Evolutionary conservation across 2,888 invertebrate genomes (phyloP).

Genomic region (Labia minor): DNA sequence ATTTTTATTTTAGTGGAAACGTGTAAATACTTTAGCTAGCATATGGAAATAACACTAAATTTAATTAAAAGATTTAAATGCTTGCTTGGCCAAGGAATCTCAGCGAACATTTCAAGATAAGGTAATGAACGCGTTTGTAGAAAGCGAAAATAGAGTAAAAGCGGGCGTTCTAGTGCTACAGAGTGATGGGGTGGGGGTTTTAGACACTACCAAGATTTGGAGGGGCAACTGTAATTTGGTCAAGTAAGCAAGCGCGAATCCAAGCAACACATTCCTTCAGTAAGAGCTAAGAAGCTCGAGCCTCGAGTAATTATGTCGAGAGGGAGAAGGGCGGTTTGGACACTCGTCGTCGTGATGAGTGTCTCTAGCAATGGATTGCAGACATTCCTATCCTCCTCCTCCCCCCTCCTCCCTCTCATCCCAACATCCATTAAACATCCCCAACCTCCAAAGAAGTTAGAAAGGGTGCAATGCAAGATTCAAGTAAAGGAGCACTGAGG

Average conservation of each 20-base stretch:
- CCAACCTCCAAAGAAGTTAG: too few species aligned
- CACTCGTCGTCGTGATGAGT: neutral
- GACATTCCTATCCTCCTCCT: neutral
- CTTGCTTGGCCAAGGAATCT: neutral
- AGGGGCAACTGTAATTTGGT: neutral
- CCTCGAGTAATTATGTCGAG: neutral
- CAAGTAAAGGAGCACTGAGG: too few species aligned
- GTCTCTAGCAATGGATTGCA: slow-evolving; percentile 4
- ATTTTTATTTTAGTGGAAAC: too few species aligned
- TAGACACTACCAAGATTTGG: neutral
- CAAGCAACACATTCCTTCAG: neutral
- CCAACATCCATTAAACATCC: neutral
- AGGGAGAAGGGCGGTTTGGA: neutral
- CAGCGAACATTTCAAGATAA: neutral
- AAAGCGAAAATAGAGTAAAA: neutral
- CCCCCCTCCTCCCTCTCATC: neutral
- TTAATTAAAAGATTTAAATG: slow-evolving; percentile 1
- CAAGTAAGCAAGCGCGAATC: neutral
- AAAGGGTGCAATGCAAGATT: too few species aligned
- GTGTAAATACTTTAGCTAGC: too few species aligned
- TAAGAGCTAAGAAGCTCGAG: neutral
- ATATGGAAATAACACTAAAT: too few species aligned
- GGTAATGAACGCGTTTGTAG: neutral
- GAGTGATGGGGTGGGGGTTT: neutral
- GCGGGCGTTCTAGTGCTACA: neutral